phyloP scores from a whole-genome alignment of 2,797 vertebrate species.

The Xiphophorus birchmanni region DNA sequence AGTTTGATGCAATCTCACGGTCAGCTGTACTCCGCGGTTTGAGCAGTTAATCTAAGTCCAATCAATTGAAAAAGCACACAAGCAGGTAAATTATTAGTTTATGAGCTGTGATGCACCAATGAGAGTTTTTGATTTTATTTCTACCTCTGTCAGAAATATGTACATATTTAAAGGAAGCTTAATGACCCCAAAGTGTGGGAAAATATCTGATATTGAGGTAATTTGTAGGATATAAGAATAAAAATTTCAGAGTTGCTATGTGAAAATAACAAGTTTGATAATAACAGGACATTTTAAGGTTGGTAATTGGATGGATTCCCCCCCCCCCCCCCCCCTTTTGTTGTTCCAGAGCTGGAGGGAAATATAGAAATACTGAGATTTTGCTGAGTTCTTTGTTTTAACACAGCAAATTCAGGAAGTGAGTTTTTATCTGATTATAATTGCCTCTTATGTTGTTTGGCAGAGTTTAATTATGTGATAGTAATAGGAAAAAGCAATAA shows the following conservation, averaged over 20 bases:
- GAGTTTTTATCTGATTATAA: slow-evolving; percentile 34
- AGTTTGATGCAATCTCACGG: not conserved
- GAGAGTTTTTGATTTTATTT: slow-evolving; percentile 42
- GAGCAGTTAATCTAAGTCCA: not conserved
- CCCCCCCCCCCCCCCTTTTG: no score
- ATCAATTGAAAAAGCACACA: slow-evolving; percentile 39
- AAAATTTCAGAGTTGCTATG: slow-evolving; percentile 72
- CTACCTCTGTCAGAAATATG: slow-evolving; percentile 56
- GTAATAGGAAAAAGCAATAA: not conserved
- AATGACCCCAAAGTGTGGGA: slow-evolving; percentile 65
- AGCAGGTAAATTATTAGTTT: slow-evolving; percentile 10
- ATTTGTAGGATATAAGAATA: slow-evolving; percentile 78
- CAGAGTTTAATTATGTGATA: slow-evolving; percentile 3
- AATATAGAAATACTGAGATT: slow-evolving; percentile 35
- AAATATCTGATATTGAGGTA: slow-evolving; percentile 75
- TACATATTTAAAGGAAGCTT: slow-evolving; percentile 64
- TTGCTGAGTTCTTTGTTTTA: slow-evolving; percentile 49
- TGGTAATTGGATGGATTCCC: slow-evolving; percentile 78
- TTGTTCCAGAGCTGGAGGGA: slow-evolving; percentile 76
- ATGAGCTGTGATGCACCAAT: slow-evolving; percentile 23
- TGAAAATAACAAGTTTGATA: slow-evolving; percentile 81
- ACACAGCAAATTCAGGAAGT: slow-evolving; percentile 38
- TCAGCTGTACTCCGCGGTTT: not conserved
- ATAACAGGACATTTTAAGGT: slow-evolving; percentile 76
- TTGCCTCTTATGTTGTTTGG: slow-evolving; percentile 18